Evolutionary conservation across 2,888 invertebrate genomes (phyloP), one percentile per base, ranked within the genome.

Genomic region (Pogonocherus hispidulus): DNA sequence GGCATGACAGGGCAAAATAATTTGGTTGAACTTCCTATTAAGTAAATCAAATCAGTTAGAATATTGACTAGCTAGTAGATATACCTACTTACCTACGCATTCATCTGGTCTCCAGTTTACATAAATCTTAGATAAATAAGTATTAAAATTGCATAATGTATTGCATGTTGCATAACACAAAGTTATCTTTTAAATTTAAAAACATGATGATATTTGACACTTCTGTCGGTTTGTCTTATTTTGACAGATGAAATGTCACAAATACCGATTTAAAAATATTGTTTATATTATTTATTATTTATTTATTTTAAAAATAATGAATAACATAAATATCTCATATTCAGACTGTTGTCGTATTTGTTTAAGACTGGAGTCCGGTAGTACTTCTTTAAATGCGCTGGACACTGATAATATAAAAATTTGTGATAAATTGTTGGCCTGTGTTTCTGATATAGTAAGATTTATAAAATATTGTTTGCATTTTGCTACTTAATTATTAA

Each of bases 371-470:
- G 82, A 82, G 73, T 81, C 83, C 74, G 76, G 79, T 60, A 72
- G 84, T 69, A 84, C 83, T 56, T 79, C 84, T 16, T 83, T 83
- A 63, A 81, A 72, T 63, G 74, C 78, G 14, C 71, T 75, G 63
- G 84, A 84, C 74, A 77, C 73, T 59, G 84, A 84, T 76, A 78
- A 82, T n/a, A 77, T 84, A 59, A 84, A 82, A 73, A 81, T 82
- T 66, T 80, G 79, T 70, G 83, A 83, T 70, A 84, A 84, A 76
- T 74, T 84, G 23, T 70, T 78, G 47, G 79, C 82, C 60, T 84
- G 84, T 73, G 80, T 84, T 44, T 79, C 84, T 14, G 84, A 84
- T 80, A 79, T 84, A 65, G 84, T 84, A 81, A 80, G 82, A 56
- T 37, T 22, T 37, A 4, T 9, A 46, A 11, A n/a, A 18, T 16